These are phyloP conservation scores for Eledona agricola DNA, from an alignment of 2,888 invertebrate genomes.

Conservation along the genomic window DNA sequence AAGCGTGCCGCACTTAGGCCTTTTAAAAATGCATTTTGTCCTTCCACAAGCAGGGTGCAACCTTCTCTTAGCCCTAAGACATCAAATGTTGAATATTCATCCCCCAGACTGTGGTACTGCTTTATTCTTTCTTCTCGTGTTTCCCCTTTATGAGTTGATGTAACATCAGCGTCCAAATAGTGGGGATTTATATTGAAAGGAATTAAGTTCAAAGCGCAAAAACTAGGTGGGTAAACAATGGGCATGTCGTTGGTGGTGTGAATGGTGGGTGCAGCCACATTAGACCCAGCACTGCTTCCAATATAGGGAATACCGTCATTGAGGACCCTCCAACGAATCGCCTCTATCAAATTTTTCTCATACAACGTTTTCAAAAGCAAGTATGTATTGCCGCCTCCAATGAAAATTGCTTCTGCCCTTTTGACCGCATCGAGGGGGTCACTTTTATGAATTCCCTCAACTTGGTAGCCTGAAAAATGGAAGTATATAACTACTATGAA, in stretches of 20 bases:
- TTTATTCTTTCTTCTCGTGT: constrained; percentile 77
- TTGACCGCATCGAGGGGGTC: constrained; percentile 67
- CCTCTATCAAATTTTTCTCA: constrained; percentile 70
- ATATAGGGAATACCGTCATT: constrained; percentile 75
- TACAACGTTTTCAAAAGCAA: constrained; percentile 75
- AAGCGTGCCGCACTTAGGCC: constrained; percentile 72
- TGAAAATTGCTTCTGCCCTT: constrained; percentile 74
- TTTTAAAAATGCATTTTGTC: constrained; percentile 67
- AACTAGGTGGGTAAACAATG: constrained; percentile 78
- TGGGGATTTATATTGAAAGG: constrained; percentile 90
- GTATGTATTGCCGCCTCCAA: constrained; percentile 87
- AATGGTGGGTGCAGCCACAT: constrained; percentile 82
- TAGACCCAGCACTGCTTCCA: constrained; percentile 84
- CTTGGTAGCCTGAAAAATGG: constrained; percentile 64
- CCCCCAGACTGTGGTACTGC: constrained; percentile 72
- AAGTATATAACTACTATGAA: too few species aligned
- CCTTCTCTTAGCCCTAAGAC: constrained; percentile 81
- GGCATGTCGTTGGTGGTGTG: constrained; percentile 91
- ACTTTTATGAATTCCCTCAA: constrained; percentile 73
- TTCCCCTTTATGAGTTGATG: constrained; percentile 78
- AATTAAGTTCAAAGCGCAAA: constrained; percentile 75
- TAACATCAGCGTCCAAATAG: constrained; percentile 73
- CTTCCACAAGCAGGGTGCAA: constrained; percentile 70
- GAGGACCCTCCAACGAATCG: constrained; percentile 71
- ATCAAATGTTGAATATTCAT: constrained; percentile 60